A percentile compares a stretch with the other conserved stretches of the same genome.
These are phyloP conservation scores for Aphidius ervi DNA, from an alignment of 1,140 invertebrate genomes.

Conservation along the genomic window DNA sequence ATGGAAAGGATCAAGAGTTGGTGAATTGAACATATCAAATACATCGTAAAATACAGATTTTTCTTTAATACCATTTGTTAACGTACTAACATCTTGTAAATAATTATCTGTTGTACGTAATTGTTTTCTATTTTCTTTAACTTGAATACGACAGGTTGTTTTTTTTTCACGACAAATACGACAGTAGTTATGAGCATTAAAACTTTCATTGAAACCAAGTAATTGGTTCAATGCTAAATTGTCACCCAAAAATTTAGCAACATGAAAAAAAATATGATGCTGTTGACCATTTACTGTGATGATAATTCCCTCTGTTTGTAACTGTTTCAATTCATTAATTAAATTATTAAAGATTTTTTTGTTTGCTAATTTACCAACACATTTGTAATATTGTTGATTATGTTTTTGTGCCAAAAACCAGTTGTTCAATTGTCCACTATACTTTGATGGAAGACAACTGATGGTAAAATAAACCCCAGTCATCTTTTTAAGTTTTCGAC, in stretches of 20 bases:
- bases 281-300: constrained; percentile 21
- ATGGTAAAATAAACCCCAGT: constrained; percentile 21
- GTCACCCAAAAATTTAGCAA: constrained; percentile 31
- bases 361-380: constrained; percentile 15
- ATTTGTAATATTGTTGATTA: constrained; percentile 23
- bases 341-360: constrained; percentile 24
- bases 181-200: constrained; percentile 28
- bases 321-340: constrained; percentile 21
- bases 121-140: constrained; percentile 17
- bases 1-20: background rate
- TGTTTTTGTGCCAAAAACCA: constrained; percentile 28
- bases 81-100: constrained; percentile 18
- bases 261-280: constrained; percentile 25
- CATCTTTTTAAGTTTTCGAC: background rate
- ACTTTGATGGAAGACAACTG: constrained; percentile 24
- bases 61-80: constrained; percentile 23
- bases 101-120: constrained; percentile 25
- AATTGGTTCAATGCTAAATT: constrained; percentile 29
- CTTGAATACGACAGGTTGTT: constrained; percentile 16
- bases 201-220: too few relatives aligned
- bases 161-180: constrained; percentile 26
- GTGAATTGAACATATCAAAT: background rate
- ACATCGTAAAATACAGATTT: constrained; percentile 28
- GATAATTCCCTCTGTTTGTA: constrained; percentile 23
- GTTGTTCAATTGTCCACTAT: constrained; percentile 21